These are phyloP conservation scores for Ranitomeya variabilis DNA, from an alignment of 2,113 vertebrate genomes.

Conservation along the genomic window DNA sequence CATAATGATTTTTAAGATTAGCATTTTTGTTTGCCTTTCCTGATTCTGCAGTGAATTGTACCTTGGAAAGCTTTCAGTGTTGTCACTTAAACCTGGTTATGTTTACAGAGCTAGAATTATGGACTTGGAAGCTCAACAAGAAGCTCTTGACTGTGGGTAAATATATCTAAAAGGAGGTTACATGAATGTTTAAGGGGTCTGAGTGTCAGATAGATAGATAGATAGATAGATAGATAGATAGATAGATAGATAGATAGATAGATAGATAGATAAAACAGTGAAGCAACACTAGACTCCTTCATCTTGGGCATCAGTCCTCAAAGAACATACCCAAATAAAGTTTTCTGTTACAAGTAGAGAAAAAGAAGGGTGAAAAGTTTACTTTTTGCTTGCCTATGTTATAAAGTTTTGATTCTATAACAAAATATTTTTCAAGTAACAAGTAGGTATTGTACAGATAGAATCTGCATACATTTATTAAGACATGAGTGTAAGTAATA, in stretches of 20 bases:
- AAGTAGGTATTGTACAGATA: too few relatives aligned
- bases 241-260: not conserved
- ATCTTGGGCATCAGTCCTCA: too few relatives aligned
- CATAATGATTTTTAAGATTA: constrained; percentile 25
- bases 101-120: not conserved
- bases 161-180: not conserved
- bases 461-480: too few relatives aligned
- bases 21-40: constrained; percentile 12
- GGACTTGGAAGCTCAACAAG: not conserved
- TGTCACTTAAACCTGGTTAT: constrained; percentile 7
- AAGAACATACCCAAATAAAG: too few relatives aligned
- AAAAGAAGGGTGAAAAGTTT: too few relatives aligned
- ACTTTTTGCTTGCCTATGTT: too few relatives aligned
- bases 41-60: not conserved
- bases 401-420: too few relatives aligned
- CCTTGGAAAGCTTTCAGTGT: not conserved
- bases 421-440: too few relatives aligned
- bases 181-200: not conserved
- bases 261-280: not conserved
- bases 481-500: too few relatives aligned
- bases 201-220: not conserved
- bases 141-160: not conserved
- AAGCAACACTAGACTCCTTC: too few relatives aligned
- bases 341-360: too few relatives aligned
- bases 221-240: not conserved